Conservation (phyloP, 2,113 vertebrate genomes). For the Tor tambroides region DNA sequence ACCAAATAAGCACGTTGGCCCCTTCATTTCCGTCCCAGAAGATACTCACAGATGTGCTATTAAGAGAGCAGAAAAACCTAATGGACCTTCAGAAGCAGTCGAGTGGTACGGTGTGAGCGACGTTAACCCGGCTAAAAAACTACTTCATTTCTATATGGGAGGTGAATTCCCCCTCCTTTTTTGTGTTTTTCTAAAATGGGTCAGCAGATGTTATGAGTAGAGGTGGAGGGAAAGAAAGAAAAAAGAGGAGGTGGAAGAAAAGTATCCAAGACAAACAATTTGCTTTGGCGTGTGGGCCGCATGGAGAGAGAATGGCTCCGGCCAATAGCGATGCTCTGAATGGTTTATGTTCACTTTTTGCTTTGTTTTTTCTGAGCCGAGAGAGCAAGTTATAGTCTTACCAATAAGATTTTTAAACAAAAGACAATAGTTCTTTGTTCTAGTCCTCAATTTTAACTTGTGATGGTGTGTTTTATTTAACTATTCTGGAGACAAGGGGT, state of each 20-base stretch:
- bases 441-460: neutral
- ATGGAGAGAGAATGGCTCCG: slow-evolving; percentile 30
- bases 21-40: slow-evolving; percentile 18
- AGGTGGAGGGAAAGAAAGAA: slow-evolving; percentile 28
- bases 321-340: slow-evolving; percentile 12
- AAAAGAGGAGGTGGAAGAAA: slow-evolving; percentile 57
- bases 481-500: neutral
- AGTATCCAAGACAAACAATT: slow-evolving; percentile 73
- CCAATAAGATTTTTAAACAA: neutral
- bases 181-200: slow-evolving; percentile 75
- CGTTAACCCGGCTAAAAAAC: neutral
- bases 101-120: neutral
- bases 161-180: slow-evolving; percentile 66
- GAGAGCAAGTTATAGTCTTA: neutral
- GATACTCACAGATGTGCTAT: neutral
- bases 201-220: slow-evolving; percentile 75
- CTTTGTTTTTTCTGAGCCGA: neutral
- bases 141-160: slow-evolving; percentile 66
- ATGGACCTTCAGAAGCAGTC: slow-evolving; percentile 10
- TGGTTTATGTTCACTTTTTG: slow-evolving; percentile 17
- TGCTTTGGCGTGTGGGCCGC: slow-evolving; percentile 67
- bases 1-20: slow-evolving; percentile 20
- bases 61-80: neutral
- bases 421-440: slow-evolving; percentile 35
- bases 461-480: neutral